Base-by-base conservation (phyloP, 1,140 invertebrate genomes). In the Colletes latitarsis region DNA sequence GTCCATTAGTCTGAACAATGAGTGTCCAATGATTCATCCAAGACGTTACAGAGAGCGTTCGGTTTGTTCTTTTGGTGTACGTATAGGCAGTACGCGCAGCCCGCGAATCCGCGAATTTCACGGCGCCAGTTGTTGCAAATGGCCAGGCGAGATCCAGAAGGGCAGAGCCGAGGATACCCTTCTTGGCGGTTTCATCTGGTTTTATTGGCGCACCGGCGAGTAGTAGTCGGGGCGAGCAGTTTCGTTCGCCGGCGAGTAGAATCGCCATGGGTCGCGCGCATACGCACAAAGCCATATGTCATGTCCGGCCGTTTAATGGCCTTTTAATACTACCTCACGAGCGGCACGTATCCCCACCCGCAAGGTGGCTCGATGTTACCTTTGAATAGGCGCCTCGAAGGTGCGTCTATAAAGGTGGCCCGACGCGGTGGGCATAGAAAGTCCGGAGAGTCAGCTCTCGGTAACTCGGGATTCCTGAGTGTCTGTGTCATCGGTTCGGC, bases 271-370 rank as follows among this genome's bases (percentile, higher is more conserved):
- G 60, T 80, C 78, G 83, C 67, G 77, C 68, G 68, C 67, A 76
- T 81, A 86, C 75, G 75, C 75, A 80, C 85, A 88, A 88, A 85
- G 87, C 81, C 87, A 83, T 89, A 89, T 82, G 87, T 90, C 88
- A 90, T 88, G 87, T 88, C 88, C 80, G 71, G 75, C 82, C 79
- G 80, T 89, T 90, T 90, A 90, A 90, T 90, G 86, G 88, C 75
- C 89, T 90, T 89, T 90, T 90, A 90, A 90, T 90, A 90, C 85
- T 81, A 85, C 77, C 87, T 89, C 88, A 75, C 84, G 87, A 88
- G 82, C 82, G 17, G 66, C 70, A 70, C 66, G 71, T 62, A 72
- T 83, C 81, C 82, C 84, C 77, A 77, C 73, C 77, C 84, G 73
- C 84, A 43, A 78, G 69, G 53, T 78, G 67, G 30, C 64, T 62